Conservation (phyloP, 2,797 vertebrate genomes). For the Saxicola maurus region DNA sequence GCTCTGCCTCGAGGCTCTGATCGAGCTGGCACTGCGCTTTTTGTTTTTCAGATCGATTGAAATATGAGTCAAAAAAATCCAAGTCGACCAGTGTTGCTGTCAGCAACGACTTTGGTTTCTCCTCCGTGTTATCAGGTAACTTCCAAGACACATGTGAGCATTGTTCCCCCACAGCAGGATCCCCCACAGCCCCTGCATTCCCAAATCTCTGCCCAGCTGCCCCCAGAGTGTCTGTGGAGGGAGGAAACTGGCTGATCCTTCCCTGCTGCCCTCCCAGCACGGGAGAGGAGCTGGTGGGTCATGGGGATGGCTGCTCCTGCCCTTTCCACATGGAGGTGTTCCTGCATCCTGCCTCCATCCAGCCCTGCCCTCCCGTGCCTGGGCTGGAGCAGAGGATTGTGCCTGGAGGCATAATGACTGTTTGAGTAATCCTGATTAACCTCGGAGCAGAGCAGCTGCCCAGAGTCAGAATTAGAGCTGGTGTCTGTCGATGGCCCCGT, state of each 20-base stretch:
- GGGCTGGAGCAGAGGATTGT: neutral
- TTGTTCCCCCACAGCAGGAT: neutral
- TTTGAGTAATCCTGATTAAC: conserved; percentile 50
- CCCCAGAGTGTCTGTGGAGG: neutral
- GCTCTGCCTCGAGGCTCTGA: neutral
- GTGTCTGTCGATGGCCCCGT: neutral
- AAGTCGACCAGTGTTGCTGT: conserved; percentile 79
- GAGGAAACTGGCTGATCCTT: neutral
- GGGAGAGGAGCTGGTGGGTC: neutral
- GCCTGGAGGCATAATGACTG: neutral
- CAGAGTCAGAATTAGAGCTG: neutral
- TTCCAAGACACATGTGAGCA: accelerated
- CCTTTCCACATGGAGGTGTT: neutral
- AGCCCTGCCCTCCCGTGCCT: neutral
- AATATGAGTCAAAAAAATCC: conserved; percentile 95
- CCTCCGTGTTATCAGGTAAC: conserved; percentile 70
- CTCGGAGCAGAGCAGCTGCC: conserved; percentile 9
- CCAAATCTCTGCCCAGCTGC: neutral
- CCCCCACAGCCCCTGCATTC: neutral
- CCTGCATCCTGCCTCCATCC: neutral
- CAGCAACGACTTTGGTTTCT: conserved; percentile 67
- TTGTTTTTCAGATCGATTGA: conserved; percentile 92
- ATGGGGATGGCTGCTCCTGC: neutral
- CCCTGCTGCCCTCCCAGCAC: neutral
- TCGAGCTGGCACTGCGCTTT: neutral